These are phyloP conservation scores for Drosophila pseudoobscura DNA, from an alignment of 1,140 invertebrate species.

Conservation along the genomic window DNA sequence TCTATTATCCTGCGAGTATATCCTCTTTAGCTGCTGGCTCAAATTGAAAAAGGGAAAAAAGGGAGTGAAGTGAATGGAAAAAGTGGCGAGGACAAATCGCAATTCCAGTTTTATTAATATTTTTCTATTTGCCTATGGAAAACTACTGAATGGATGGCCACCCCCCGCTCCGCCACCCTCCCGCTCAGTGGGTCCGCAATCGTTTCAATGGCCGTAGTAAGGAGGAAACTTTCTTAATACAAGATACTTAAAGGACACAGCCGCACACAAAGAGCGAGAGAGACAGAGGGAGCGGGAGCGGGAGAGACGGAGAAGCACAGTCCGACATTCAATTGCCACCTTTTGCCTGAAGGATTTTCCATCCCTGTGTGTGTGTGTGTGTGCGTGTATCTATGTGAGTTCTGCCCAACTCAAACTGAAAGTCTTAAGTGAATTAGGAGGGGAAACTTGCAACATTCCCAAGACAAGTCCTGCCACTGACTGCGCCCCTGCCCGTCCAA, in stretches of 20 bases:
- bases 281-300: background rate
- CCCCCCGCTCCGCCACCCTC: constrained; percentile 17
- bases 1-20: constrained; percentile 40
- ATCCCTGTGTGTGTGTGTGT: constrained; percentile 44
- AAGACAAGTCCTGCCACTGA: constrained; percentile 23
- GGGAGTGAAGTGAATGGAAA: constrained; percentile 15
- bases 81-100: constrained; percentile 68
- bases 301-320: constrained; percentile 12
- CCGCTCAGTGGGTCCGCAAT: constrained; percentile 23
- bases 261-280: background rate
- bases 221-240: constrained; percentile 71
- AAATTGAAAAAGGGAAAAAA: constrained; percentile 48
- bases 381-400: constrained; percentile 33
- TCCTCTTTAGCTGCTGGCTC: constrained; percentile 23
- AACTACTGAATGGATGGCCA: constrained; percentile 63
- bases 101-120: constrained; percentile 78
- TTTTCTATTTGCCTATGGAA: constrained; percentile 76
- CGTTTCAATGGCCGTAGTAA: constrained; percentile 64
- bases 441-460: constrained; percentile 74
- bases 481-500: constrained; percentile 11
- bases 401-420: constrained; percentile 56
- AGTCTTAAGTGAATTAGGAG: constrained; percentile 80
- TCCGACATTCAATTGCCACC: constrained; percentile 55
- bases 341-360: constrained; percentile 39
- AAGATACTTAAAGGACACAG: constrained; percentile 67